A percentile compares a stretch with the other conserved stretches of the same genome.
Evolutionary conservation across 2,113 vertebrate species (phyloP).

Genomic region (Cephalophus harveyi): DNA sequence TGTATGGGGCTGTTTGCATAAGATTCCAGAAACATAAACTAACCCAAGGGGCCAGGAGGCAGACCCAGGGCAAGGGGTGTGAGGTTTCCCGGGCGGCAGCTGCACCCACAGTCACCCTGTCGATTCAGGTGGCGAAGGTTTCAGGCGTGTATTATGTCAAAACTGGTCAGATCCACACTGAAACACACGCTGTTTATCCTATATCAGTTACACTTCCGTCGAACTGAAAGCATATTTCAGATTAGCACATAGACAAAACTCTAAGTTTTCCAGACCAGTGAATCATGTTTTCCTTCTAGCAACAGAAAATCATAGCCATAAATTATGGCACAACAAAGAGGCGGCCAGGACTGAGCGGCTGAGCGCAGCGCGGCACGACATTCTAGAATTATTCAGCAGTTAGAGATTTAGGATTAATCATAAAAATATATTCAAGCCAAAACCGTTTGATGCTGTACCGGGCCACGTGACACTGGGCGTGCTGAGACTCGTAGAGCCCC

Average conservation of each 20-base stretch:
- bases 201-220: fast-evolving
- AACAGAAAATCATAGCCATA: neutral
- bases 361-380: neutral
- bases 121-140: fast-evolving
- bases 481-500: fast-evolving
- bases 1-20: neutral
- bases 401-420: neutral
- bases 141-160: fast-evolving
- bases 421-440: neutral
- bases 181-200: fast-evolving
- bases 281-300: neutral
- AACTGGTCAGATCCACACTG: neutral
- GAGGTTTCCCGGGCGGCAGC: neutral
- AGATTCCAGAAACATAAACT: neutral
- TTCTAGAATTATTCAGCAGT: neutral
- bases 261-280: too few relatives aligned
- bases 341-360: neutral
- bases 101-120: fast-evolving
- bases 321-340: neutral
- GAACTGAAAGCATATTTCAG: neutral
- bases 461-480: fast-evolving
- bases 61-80: neutral
- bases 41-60: neutral
- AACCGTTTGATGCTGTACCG: fast-evolving
- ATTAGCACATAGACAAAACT: neutral